Evolutionary conservation across 2,888 invertebrate genomes (phyloP), one percentile per base, ranked within the genome.

Genomic region (Villa cingulata): DNA sequence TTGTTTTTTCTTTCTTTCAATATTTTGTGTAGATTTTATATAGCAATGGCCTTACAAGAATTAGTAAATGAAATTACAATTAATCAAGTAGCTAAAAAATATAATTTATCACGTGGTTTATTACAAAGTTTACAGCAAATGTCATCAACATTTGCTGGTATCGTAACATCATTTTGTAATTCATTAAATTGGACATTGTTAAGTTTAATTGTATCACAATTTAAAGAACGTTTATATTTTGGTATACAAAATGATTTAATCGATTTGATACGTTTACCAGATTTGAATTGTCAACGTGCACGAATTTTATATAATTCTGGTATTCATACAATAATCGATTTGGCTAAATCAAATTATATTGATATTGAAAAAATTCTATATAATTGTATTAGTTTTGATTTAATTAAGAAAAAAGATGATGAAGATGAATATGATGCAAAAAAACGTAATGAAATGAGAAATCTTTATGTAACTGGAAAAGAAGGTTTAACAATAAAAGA

Each of bases 111-210:
- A 47, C 80, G 94, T 46, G 97, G 97, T 15, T 79, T 89, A 68
- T 70, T 98, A 19, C 97, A 98, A 71, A 82, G 87, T 48, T 74
- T 98, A 27, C 97, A 98, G 68, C 94, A 95, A 66, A 83, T 87
- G 48, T 86, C 96, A 2, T 84, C 96, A 34, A 91, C 92, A 34
- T 96, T 95, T 76, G 94, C 96, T 47, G 95, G 94, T 48, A 96
- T 96, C 86, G 88, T 97, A 2, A 91, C 94, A 4, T 81, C 88
- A n/a, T 97, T 98, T 71, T 92, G 95, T 66, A 80, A 78, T 53
- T 83, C 91, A 46, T 71, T 98, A 14, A 90, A 94, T 20, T 98
- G 97, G 96, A 78, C 78, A 54, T 88, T 85, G 62, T 74, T 98
- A 60, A 87, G 94, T 65, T 72, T 91, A 54, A 73, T 98, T 37